phyloP scores from a whole-genome alignment of 2,888 invertebrate genomes.

The Electrophaes corylata region DNA sequence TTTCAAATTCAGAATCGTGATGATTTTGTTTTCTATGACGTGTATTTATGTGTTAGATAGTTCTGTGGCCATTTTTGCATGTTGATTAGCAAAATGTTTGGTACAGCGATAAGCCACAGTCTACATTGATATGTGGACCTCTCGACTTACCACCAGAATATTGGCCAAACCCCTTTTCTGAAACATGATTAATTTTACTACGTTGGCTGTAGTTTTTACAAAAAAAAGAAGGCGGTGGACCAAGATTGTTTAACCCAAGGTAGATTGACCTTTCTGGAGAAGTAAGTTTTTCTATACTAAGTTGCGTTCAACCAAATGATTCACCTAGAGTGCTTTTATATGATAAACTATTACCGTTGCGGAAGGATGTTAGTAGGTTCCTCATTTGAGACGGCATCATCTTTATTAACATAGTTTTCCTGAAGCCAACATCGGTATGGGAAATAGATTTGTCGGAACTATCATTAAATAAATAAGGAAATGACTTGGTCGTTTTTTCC shows the following conservation, averaged over 20 bases:
- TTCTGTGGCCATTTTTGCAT: conserved; percentile 9
- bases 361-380: no score
- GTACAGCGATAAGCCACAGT: conserved; percentile 41
- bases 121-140: conserved; percentile 43
- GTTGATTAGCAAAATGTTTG: conserved; percentile 24
- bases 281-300: no score
- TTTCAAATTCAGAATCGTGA: conserved; percentile 15
- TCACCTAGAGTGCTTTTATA: no score
- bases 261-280: no score
- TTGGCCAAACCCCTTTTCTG: conserved; percentile 74
- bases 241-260: no score
- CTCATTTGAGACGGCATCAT: no score
- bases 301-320: no score
- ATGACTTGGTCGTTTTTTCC: background rate
- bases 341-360: no score
- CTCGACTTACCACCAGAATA: conserved; percentile 75
- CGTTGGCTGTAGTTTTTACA: background rate
- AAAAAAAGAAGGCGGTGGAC: background rate
- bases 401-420: background rate
- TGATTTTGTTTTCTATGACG: conserved; percentile 9
- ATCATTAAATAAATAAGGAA: background rate
- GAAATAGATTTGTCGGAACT: background rate
- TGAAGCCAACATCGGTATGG: background rate
- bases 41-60: no score
- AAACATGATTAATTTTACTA: conserved; percentile 53